Evolutionary conservation across 2,888 invertebrate genomes (phyloP).

Genomic region (Hedya salicella): DNA sequence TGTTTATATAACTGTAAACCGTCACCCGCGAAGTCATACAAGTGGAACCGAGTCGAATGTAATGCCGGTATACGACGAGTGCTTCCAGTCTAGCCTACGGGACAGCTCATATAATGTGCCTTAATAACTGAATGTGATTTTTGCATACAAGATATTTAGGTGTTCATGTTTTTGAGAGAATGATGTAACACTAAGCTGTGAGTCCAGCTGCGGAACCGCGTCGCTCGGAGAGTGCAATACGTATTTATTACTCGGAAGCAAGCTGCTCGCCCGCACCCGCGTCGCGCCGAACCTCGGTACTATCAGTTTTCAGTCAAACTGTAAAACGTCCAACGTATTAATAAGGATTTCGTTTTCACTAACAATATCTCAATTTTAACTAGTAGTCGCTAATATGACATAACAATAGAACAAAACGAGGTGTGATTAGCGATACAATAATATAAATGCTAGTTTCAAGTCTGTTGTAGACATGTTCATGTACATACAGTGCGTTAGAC

Average conservation of each 20-base stretch:
- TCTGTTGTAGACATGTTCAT: conserved; percentile 54
- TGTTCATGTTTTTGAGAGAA: conserved; percentile 40
- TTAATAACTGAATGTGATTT: conserved; percentile 53
- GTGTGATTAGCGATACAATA: conserved; percentile 61
- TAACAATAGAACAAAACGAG: conserved; percentile 61
- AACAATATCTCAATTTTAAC: conserved; percentile 66
- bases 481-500: conserved; percentile 77
- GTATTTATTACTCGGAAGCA: conserved; percentile 66
- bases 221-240: conserved; percentile 71
- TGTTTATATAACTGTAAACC: conserved; percentile 74
- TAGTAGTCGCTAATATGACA: conserved; percentile 62
- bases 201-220: conserved; percentile 55
- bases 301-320: conserved; percentile 42
- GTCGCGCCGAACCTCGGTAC: conserved; percentile 11
- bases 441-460: conserved; percentile 52
- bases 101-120: conserved; percentile 73
- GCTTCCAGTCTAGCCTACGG: conserved; percentile 62
- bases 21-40: conserved; percentile 71
- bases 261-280: conserved; percentile 8
- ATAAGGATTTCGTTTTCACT: conserved; percentile 58
- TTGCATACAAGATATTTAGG: conserved; percentile 40
- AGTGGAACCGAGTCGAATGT: conserved; percentile 45
- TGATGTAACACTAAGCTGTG: conserved; percentile 45
- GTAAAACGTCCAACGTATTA: conserved; percentile 39
- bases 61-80: conserved; percentile 31